Percentiles rank a stretch among this genome's conserved stretches.
phyloP scores from a whole-genome alignment of 2,888 invertebrate species.

The Pterostichus madidus region DNA sequence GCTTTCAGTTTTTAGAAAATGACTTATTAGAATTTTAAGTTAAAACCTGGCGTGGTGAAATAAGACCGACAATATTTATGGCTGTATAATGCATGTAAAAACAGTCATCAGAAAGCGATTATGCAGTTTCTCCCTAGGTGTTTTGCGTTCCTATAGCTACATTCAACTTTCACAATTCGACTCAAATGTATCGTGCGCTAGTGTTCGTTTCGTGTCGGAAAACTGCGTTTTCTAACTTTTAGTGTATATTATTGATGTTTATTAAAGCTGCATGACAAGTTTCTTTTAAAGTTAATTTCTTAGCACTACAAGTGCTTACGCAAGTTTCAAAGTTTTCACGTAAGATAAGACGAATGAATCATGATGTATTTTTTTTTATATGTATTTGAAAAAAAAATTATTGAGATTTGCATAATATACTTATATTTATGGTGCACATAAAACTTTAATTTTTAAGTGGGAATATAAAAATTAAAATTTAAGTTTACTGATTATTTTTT shows the following conservation, averaged over 20 bases:
- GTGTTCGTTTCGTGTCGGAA: conserved; percentile 3
- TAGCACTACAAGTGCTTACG: conserved; percentile 7
- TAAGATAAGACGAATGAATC: not conserved
- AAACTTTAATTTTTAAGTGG: conserved; percentile 11
- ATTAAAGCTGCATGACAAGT: conserved; percentile 14
- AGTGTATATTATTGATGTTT: conserved; percentile 6
- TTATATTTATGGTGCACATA: conserved; percentile 13
- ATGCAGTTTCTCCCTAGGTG: conserved; percentile 20
- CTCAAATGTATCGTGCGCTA: not conserved
- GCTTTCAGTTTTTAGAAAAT: conserved; percentile 35
- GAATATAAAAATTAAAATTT: not conserved
- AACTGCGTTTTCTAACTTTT: not conserved
- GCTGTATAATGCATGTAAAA: conserved; percentile 44
- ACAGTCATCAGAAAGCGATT: conserved; percentile 42
- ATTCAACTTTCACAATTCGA: not conserved
- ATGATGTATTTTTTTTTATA: not conserved
- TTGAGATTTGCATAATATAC: not conserved
- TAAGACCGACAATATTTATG: conserved; percentile 41
- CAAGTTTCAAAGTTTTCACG: conserved; percentile 8
- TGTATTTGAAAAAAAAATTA: conserved; percentile 11
- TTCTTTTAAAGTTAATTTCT: not conserved
- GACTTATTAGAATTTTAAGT: conserved; percentile 47
- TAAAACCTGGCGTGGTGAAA: conserved; percentile 12
- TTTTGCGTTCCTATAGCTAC: not conserved
- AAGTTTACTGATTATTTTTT: conserved; percentile 13